phyloP scores from a whole-genome alignment of 2,888 invertebrate species.

The Dolichopus griseipennis region DNA sequence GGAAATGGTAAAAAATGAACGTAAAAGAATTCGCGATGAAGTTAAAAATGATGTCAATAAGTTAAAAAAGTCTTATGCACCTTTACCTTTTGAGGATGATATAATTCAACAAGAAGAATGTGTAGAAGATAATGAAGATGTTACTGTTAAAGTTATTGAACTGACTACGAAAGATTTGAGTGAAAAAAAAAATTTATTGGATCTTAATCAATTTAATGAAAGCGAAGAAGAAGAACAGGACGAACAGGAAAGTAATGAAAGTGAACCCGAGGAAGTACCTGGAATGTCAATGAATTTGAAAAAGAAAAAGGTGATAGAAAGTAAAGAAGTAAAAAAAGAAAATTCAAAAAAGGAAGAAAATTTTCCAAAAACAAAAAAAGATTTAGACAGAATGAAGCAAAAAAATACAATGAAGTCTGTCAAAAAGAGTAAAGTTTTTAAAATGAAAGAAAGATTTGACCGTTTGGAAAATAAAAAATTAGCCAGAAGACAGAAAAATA shows the following conservation, averaged over 20 bases:
- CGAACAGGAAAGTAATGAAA: conserved; percentile 30
- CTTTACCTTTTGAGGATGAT: conserved; percentile 43
- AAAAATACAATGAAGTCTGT: conserved; percentile 63
- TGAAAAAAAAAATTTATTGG: conserved; percentile 63
- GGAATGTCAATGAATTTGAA: conserved; percentile 45
- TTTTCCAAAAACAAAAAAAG: conserved; percentile 47
- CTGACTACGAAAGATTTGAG: conserved; percentile 61
- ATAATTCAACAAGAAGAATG: conserved; percentile 49
- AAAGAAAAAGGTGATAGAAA: conserved; percentile 29
- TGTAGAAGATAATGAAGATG: conserved; percentile 66
- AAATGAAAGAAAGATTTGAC: conserved; percentile 64
- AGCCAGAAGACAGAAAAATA: conserved; percentile 43
- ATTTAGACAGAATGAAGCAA: conserved; percentile 60
- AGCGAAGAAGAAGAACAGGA: conserved; percentile 30
- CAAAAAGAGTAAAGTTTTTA: conserved; percentile 67
- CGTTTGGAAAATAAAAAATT: conserved; percentile 61
- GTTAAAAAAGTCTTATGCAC: conserved; percentile 60
- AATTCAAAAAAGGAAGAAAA: conserved; percentile 13
- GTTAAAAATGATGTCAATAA: conserved; percentile 69
- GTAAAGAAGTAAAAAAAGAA: conserved; percentile 27
- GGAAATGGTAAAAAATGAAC: conserved; percentile 63
- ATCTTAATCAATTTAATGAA: conserved; percentile 52
- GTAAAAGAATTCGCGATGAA: conserved; percentile 63
- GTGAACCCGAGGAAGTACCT: conserved; percentile 39
- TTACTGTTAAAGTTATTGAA: conserved; percentile 70